Percentiles rank a stretch among this genome's conserved stretches.
phyloP scores from a whole-genome alignment of 2,888 invertebrate genomes.

The Drosophila niveifrons region DNA sequence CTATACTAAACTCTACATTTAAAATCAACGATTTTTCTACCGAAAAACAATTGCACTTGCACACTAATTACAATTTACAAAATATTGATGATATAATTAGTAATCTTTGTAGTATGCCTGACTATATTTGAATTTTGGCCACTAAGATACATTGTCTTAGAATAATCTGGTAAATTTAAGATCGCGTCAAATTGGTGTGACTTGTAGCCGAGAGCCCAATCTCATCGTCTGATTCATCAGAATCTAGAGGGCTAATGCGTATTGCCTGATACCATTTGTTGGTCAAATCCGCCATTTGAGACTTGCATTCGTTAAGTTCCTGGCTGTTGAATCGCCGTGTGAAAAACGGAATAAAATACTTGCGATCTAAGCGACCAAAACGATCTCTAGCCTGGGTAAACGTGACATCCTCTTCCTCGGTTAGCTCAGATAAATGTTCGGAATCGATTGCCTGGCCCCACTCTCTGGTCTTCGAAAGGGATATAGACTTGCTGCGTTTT shows the following conservation, averaged over 20 bases:
- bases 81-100: not conserved
- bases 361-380: slow-evolving; percentile 96
- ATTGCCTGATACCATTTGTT: slow-evolving; percentile 99
- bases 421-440: slow-evolving; percentile 96
- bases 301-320: slow-evolving; percentile 98
- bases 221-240: slow-evolving; percentile 90
- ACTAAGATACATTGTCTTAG: not conserved
- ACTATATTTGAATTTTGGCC: slow-evolving; percentile 28
- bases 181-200: slow-evolving; percentile 71
- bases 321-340: slow-evolving; percentile 97
- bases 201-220: slow-evolving; percentile 81
- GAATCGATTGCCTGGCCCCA: slow-evolving; percentile 98
- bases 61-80: not conserved
- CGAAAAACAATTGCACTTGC: slow-evolving; percentile 14
- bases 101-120: not conserved
- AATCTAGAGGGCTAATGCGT: slow-evolving; percentile 93
- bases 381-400: slow-evolving; percentile 94
- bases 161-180: slow-evolving; percentile 43
- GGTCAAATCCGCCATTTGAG: slow-evolving; percentile 97
- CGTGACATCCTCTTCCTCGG: slow-evolving; percentile 95
- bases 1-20: not conserved
- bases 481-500: slow-evolving; percentile 92
- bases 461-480: slow-evolving; percentile 98
- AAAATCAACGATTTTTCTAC: slow-evolving; percentile 6
- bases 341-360: slow-evolving; percentile 98